Percentiles rank a stretch among this genome's conserved stretches.
Conservation (phyloP, 2,888 invertebrate genomes). For the Caradrina kadenii region DNA sequence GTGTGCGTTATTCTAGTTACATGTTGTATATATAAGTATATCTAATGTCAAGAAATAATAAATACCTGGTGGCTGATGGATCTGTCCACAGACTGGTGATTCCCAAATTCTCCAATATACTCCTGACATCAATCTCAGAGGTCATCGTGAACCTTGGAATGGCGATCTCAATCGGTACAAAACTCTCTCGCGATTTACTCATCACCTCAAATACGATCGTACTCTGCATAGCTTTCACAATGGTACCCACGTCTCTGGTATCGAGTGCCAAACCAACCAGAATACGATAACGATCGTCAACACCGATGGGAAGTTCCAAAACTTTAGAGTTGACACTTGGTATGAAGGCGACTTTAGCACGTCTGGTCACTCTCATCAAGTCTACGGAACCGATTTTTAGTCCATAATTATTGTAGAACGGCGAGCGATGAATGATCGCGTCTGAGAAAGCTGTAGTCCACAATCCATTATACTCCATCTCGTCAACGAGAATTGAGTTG, state of each 20-base stretch:
- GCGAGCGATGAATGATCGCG: constrained; percentile 19
- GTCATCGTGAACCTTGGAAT: constrained; percentile 42
- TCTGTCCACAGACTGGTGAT: constrained; percentile 27
- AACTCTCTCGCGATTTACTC: constrained; percentile 11
- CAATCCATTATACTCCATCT: constrained; percentile 47
- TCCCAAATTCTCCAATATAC: constrained; percentile 30
- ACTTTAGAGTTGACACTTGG: constrained; percentile 26
- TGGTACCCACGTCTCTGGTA: neutral
- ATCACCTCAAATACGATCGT: constrained; percentile 26
- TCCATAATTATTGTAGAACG: constrained; percentile 21
- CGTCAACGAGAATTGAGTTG: constrained; percentile 33
- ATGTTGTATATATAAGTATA: too few species aligned
- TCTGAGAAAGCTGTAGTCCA: constrained; percentile 33
- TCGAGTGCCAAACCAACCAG: constrained; percentile 23
- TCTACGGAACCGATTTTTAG: constrained; percentile 29
- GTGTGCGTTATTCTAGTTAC: too few species aligned
- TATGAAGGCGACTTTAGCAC: constrained; percentile 12
- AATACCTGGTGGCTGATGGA: constrained; percentile 37
- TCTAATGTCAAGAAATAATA: neutral
- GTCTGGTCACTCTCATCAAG: constrained; percentile 33
- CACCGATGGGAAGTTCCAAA: constrained; percentile 37
- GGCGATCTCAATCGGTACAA: constrained; percentile 43
- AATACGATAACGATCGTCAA: constrained; percentile 37
- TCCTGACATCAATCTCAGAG: constrained; percentile 28
- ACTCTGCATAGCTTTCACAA: neutral